phyloP scores from a whole-genome alignment of 1,140 invertebrate genomes.

The Chrysomallon squamiferum region DNA sequence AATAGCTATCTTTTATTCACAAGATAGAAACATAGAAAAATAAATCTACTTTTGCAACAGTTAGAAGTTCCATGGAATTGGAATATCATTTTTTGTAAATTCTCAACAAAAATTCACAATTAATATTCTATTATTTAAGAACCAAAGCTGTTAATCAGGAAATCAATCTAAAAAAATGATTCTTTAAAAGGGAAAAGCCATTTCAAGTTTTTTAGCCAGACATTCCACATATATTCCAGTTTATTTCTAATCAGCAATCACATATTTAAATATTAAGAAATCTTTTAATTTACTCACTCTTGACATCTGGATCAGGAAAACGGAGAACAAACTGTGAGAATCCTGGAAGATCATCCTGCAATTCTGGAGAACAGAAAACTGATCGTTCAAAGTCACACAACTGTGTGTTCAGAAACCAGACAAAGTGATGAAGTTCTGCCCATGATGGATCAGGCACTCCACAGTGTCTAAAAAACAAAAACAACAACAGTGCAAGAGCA shows the following conservation, averaged over 20 bases:
- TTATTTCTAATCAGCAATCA: background rate
- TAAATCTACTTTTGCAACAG: no score
- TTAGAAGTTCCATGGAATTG: no score
- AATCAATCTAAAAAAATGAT: no score
- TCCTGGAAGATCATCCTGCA: conserved; percentile 51
- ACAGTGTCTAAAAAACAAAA: conserved; percentile 43
- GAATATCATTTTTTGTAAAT: no score
- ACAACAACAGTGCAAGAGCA: background rate
- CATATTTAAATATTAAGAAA: no score
- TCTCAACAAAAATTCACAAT: no score
- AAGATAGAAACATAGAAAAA: no score
- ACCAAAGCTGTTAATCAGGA: no score
- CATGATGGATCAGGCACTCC: conserved; percentile 56
- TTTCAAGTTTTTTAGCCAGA: no score
- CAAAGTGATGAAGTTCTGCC: conserved; percentile 58
- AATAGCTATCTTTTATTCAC: no score
- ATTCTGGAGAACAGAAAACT: conserved; percentile 36
- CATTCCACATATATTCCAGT: background rate
- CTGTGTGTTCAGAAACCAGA: conserved; percentile 55
- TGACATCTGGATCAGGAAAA: conserved; percentile 55
- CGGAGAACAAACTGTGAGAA: conserved; percentile 50
- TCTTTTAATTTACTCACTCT: conserved; percentile 39
- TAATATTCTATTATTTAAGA: no score
- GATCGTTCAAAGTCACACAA: conserved; percentile 52
- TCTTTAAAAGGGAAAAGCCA: no score